Conservation (phyloP, 2,113 vertebrate genomes). For the Caracal caracal region DNA sequence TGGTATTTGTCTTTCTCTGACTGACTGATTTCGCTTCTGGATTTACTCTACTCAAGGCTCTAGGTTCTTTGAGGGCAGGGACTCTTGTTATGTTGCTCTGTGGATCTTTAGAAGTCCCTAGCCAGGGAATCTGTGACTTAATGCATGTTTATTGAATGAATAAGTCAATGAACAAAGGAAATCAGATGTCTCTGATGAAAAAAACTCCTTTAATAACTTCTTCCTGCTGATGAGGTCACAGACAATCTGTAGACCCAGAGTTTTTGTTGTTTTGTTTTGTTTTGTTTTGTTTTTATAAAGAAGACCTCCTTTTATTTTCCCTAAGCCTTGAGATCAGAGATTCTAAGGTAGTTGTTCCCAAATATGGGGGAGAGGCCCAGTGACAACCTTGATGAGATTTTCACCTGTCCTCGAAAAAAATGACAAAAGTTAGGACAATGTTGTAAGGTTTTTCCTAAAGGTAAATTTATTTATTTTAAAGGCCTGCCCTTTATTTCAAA, state of each 20-base stretch:
- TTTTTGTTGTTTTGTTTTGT: too few relatives aligned
- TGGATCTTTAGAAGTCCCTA: neutral
- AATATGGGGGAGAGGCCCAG: neutral
- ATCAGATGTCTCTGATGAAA: neutral
- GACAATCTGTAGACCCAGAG: neutral
- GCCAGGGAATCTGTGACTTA: neutral
- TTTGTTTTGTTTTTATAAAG: neutral
- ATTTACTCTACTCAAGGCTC: neutral
- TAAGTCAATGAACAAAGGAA: neutral
- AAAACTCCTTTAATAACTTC: neutral
- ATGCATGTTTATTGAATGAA: neutral
- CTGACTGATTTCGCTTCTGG: neutral
- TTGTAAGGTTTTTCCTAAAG: neutral
- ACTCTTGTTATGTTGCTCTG: neutral
- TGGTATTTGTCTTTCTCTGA: too few relatives aligned
- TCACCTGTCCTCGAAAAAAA: neutral
- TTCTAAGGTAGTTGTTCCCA: neutral
- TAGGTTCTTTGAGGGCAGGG: neutral
- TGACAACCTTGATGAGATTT: neutral
- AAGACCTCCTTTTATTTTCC: neutral
- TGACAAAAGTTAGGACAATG: neutral
- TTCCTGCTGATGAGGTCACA: constrained; percentile 6
- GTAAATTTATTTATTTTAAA: neutral
- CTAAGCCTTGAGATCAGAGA: neutral
- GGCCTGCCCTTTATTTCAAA: neutral